Evolutionary conservation across 2,797 vertebrate species (phyloP).

Genomic region (Discoglossus pictus): DNA sequence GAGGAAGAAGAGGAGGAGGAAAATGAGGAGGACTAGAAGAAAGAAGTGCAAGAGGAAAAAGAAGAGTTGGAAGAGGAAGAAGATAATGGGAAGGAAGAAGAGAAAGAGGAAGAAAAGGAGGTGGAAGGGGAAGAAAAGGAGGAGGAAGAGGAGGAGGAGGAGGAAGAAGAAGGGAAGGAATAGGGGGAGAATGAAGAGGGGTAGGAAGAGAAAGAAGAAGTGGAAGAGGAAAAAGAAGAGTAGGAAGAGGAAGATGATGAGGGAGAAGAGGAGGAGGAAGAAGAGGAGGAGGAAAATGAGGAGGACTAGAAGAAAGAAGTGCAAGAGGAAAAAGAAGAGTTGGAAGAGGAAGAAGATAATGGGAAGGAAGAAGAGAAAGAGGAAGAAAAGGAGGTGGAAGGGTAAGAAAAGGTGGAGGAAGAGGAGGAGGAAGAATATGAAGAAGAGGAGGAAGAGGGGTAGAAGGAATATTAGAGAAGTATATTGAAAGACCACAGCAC

Average conservation of each 20-base stretch:
- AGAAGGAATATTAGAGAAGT: too few relatives aligned
- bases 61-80: constrained; percentile 12
- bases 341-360: constrained; percentile 27
- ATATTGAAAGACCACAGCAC: too few relatives aligned
- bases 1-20: too few relatives aligned
- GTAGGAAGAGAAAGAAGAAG: too few relatives aligned
- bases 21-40: constrained; percentile 28
- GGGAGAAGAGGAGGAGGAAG: too few relatives aligned
- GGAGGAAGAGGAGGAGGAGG: constrained; percentile 10
- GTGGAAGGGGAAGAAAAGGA: constrained; percentile 30
- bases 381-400: constrained; percentile 29
- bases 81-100: constrained; percentile 1
- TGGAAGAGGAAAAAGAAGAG: too few relatives aligned
- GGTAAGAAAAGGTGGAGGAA: too few relatives aligned
- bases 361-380: constrained; percentile 30
- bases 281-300: neutral
- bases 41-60: constrained; percentile 21
- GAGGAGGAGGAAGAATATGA: too few relatives aligned
- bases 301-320: constrained; percentile 34
- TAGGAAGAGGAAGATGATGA: too few relatives aligned
- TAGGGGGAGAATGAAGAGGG: too few relatives aligned
- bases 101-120: constrained; percentile 22
- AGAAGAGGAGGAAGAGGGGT: too few relatives aligned
- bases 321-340: constrained; percentile 14
- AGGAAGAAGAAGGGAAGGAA: too few relatives aligned